These are phyloP conservation scores for Hycleus cichorii DNA, from an alignment of 1,140 invertebrate genomes.

Conservation along the genomic window DNA sequence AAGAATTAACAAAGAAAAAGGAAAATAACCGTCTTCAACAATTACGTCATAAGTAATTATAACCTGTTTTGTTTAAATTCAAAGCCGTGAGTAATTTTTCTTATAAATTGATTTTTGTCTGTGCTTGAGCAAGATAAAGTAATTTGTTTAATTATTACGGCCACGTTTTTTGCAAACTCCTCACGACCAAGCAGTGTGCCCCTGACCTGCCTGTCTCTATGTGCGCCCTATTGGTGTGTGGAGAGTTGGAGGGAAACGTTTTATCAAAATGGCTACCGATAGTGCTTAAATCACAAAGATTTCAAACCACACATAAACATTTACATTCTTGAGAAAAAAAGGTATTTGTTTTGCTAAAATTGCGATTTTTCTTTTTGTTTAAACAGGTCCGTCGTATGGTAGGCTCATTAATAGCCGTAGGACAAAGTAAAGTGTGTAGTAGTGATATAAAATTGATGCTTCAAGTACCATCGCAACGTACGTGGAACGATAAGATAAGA, in stretches of 20 bases:
- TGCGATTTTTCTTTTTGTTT: background rate
- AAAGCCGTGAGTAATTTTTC: too few relatives aligned
- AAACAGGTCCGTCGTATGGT: conserved; percentile 66
- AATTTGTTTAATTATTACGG: background rate
- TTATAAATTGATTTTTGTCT: too few relatives aligned
- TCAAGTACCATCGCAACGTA: conserved; percentile 60
- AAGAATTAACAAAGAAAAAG: too few relatives aligned
- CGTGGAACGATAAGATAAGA: conserved; percentile 49
- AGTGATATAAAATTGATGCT: conserved; percentile 63
- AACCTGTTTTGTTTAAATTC: too few relatives aligned
- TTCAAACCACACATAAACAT: background rate
- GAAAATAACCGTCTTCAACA: too few relatives aligned
- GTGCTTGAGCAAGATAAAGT: background rate
- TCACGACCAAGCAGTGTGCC: background rate
- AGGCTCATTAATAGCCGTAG: conserved; percentile 53
- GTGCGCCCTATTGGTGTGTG: background rate
- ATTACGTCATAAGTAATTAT: too few relatives aligned
- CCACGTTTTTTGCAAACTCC: conserved; percentile 4
- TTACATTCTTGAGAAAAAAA: background rate
- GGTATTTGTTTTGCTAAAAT: conserved; percentile 4
- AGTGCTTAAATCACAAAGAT: background rate
- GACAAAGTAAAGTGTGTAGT: conserved; percentile 48
- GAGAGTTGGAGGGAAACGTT: conserved; percentile 31
- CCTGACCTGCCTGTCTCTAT: background rate
- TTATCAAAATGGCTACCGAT: conserved; percentile 30